Conservation (phyloP, 2,797 vertebrate genomes). For the Melanotaenia parkinsoni region DNA sequence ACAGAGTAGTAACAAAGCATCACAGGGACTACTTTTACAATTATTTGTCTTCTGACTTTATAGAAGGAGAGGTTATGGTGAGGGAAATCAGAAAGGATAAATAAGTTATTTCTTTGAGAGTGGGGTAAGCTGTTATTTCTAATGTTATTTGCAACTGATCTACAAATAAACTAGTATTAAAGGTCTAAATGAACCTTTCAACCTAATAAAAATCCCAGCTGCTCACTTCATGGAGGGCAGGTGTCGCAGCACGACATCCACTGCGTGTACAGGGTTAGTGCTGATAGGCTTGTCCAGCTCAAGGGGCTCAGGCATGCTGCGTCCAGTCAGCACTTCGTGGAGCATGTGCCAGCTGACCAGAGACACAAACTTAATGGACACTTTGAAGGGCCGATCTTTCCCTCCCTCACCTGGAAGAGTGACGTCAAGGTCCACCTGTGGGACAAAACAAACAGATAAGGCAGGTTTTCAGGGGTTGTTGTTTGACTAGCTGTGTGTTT, state of each 20-base stretch:
- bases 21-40: slow-evolving; percentile 9
- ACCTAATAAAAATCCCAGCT: not conserved
- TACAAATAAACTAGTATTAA: not conserved
- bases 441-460: not conserved
- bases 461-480: not conserved
- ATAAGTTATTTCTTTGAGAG: not conserved
- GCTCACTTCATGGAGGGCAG: slow-evolving; percentile 98
- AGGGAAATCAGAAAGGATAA: not conserved
- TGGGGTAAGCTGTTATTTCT: not conserved
- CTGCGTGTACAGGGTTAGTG: slow-evolving; percentile 99
- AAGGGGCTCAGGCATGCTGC: slow-evolving; percentile 95
- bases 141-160: not conserved
- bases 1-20: slow-evolving; percentile 30
- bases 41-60: slow-evolving; percentile 7
- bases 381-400: slow-evolving; percentile 98
- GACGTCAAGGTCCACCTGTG: slow-evolving; percentile 98
- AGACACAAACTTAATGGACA: slow-evolving; percentile 98
- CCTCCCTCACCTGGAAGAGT: slow-evolving; percentile 99
- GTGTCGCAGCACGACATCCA: slow-evolving; percentile 98
- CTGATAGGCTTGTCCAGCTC: slow-evolving; percentile 99
- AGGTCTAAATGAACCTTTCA: not conserved
- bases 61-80: slow-evolving; percentile 2
- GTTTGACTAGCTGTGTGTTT: not conserved
- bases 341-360: slow-evolving; percentile 99
- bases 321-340: slow-evolving; percentile 97